Base-by-base conservation (phyloP, 2,113 vertebrate genomes). In the Eidolon helvum region DNA sequence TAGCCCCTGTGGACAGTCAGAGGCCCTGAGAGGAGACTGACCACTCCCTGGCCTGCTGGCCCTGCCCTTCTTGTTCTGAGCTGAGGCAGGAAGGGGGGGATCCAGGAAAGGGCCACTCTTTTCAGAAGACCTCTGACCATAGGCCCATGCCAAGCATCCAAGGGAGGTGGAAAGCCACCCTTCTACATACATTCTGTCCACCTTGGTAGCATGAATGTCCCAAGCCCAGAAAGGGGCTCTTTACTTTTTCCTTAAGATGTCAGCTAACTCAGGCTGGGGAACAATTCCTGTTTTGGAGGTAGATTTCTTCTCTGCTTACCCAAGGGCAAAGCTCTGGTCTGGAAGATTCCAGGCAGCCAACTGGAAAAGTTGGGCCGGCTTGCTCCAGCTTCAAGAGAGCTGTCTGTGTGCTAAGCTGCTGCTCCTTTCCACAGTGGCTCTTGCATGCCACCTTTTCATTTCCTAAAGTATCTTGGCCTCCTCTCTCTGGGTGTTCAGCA, bases 91-190 rank as follows among this genome's bases (percentile, higher is more conserved):
- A 33, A 53, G 48, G 45, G 35, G 40, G 55, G 63, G 24, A 43
- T 5, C 77, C 43, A 69, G 40, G 48, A 28, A 61, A 15, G 15
- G 5, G n/a, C 26, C 16, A 10, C 11, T 71, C 61, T 45, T 65
- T 57, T 75, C n/a, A 16, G 24, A 45, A 8, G 35, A 90, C 22
- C 26, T 1, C 10, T 69, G 79, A 35, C n/a, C 50, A 38, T 5
- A 28, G 38, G 30, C 33, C 57, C 18, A 0, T 18, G 22, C 12
- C 18, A 48, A 53, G 19, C 0, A 0, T 21, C 45, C 3, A 12
- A 57, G 77, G 11, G 53, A 57, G 15, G 15, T 2, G 12, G 43
- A 26, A 33, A 22, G 30, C 22, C 24, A 63, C 72, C 45, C 18
- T 14, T 53, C 30, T 50, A 18, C 5, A 28, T 28, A 15, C 5